Evolutionary conservation across 1,140 invertebrate species (phyloP).

Genomic region (Protaetia brevitarsis): DNA sequence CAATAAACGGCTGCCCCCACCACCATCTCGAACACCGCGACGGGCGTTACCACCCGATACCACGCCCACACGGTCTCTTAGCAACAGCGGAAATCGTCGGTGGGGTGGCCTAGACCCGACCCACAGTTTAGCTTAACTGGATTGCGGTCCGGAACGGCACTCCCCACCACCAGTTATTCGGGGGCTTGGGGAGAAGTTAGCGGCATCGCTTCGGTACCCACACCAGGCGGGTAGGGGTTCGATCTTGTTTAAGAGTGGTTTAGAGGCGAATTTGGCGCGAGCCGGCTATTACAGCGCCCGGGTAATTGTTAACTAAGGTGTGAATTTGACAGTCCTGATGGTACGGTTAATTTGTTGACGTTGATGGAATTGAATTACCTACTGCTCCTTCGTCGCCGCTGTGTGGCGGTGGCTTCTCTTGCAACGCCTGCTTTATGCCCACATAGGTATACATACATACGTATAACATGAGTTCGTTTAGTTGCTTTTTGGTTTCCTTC

Average conservation of each 20-base stretch:
- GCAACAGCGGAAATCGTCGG: slow-evolving; percentile 32
- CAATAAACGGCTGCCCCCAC: not conserved
- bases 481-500: not conserved
- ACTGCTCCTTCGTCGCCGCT: not conserved
- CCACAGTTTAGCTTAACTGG: slow-evolving; percentile 33
- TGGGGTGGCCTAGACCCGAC: slow-evolving; percentile 24
- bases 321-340: slow-evolving; percentile 25
- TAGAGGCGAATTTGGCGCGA: not conserved
- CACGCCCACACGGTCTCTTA: slow-evolving; percentile 32
- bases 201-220: no score
- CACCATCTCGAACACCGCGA: not conserved
- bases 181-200: no score
- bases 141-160: no score
- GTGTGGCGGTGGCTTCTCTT: not conserved
- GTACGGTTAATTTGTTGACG: slow-evolving; percentile 26
- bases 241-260: not conserved
- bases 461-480: not conserved
- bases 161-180: no score
- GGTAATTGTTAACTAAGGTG: slow-evolving; percentile 28
- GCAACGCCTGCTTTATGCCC: no score
- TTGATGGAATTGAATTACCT: slow-evolving; percentile 19
- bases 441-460: not conserved
- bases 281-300: slow-evolving; percentile 1
- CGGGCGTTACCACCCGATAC: slow-evolving; percentile 3
- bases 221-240: not conserved